Percentiles rank a stretch among this genome's conserved stretches.
Conservation (phyloP, 2,797 vertebrate species). For the Enteromius fasciolatus region DNA sequence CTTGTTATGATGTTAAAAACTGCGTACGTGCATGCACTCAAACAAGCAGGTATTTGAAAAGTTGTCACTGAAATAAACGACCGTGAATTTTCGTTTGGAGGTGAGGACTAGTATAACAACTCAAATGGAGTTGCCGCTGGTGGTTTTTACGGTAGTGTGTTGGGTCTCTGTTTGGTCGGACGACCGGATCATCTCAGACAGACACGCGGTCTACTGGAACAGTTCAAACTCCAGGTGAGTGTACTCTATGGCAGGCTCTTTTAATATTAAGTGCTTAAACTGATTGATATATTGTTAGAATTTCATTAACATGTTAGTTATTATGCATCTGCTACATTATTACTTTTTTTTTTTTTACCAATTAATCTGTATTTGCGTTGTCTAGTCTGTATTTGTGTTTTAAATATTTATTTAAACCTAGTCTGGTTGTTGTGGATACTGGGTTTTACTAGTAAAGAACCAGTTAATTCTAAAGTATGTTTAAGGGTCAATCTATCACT, state of each 20-base stretch:
- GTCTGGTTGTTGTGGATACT: neutral
- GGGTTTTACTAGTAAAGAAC: neutral
- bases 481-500: neutral
- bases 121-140: constrained; percentile 77
- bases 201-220: constrained; percentile 96
- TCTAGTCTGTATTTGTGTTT: neutral
- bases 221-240: constrained; percentile 93
- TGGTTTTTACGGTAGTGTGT: constrained; percentile 82
- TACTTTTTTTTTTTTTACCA: too few relatives aligned
- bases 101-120: constrained; percentile 9
- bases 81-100: constrained; percentile 31
- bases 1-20: constrained; percentile 29
- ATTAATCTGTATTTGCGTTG: neutral
- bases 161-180: constrained; percentile 88
- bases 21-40: neutral
- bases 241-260: neutral
- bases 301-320: neutral
- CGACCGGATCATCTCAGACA: constrained; percentile 92
- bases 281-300: neutral
- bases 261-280: neutral
- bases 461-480: neutral
- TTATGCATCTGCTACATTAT: neutral
- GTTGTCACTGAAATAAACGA: constrained; percentile 12
- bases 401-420: neutral
- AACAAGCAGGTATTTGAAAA: constrained; percentile 25